Percentiles rank a stretch among this genome's conserved stretches.
phyloP scores from a whole-genome alignment of 2,888 invertebrate genomes.

The Hirtodrosophila cameraria region DNA sequence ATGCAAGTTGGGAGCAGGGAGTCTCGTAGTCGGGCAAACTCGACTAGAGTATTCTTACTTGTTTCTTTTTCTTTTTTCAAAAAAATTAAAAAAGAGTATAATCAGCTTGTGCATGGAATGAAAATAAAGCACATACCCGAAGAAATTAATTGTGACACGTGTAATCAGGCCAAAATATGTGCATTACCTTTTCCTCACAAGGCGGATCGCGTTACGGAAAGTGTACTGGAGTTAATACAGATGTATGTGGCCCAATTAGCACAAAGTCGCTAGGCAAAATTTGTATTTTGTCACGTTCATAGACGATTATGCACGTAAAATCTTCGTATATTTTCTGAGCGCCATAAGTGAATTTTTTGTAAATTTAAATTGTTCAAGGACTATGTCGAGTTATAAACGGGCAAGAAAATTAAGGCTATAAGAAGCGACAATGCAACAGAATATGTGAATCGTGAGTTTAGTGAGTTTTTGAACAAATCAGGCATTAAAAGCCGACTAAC shows the following conservation, averaged over 20 bases:
- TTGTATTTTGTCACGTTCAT: neutral
- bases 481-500: conserved; percentile 2
- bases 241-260: conserved; percentile 11
- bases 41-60: no score
- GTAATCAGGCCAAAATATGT: no score
- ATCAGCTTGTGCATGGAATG: no score
- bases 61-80: no score
- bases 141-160: no score
- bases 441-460: conserved; percentile 7
- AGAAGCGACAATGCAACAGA: conserved; percentile 7
- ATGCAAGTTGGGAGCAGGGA: no score
- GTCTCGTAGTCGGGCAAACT: no score
- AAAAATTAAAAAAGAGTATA: neutral
- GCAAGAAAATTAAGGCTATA: conserved; percentile 2
- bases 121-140: no score
- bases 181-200: no score
- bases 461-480: neutral
- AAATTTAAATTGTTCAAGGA: conserved; percentile 12
- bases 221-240: neutral
- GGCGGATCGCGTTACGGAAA: neutral
- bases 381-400: conserved; percentile 7
- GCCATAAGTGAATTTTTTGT: conserved; percentile 1
- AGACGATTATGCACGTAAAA: conserved; percentile 6
- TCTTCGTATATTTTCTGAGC: conserved; percentile 2
- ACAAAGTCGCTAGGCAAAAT: neutral